Evolutionary conservation across 2,888 invertebrate species (phyloP).

Genomic region (Rotaria macrura): DNA sequence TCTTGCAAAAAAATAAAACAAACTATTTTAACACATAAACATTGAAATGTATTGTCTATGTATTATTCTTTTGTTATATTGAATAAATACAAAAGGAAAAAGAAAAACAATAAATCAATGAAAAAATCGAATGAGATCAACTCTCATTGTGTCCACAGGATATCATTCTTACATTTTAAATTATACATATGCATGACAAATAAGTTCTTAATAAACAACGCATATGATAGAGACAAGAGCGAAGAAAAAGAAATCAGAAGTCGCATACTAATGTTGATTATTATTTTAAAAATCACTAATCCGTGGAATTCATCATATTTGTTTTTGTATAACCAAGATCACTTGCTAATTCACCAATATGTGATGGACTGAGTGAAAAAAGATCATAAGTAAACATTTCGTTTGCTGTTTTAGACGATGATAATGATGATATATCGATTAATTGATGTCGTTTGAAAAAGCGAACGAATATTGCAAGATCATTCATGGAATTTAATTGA

Average conservation of each 20-base stretch:
- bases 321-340: conserved; percentile 4
- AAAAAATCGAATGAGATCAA: background rate
- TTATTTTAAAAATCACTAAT: background rate
- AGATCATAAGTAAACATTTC: conserved; percentile 7
- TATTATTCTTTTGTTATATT: background rate
- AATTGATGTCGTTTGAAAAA: conserved; percentile 1
- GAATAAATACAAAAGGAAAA: background rate
- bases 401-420: background rate
- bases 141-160: background rate
- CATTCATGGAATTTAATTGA: background rate
- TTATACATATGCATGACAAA: background rate
- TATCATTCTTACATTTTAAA: background rate
- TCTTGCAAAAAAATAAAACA: too few species aligned
- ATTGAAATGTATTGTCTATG: background rate
- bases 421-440: background rate
- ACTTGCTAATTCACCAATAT: background rate
- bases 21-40: background rate
- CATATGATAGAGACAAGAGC: too few species aligned
- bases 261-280: background rate
- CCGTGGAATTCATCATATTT: background rate
- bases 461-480: background rate
- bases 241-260: background rate
- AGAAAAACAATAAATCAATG: background rate
- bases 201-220: background rate
- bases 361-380: background rate